These are phyloP conservation scores for Penaeus monodon DNA, from an alignment of 2,888 invertebrate genomes.

Conservation along the genomic window DNA sequence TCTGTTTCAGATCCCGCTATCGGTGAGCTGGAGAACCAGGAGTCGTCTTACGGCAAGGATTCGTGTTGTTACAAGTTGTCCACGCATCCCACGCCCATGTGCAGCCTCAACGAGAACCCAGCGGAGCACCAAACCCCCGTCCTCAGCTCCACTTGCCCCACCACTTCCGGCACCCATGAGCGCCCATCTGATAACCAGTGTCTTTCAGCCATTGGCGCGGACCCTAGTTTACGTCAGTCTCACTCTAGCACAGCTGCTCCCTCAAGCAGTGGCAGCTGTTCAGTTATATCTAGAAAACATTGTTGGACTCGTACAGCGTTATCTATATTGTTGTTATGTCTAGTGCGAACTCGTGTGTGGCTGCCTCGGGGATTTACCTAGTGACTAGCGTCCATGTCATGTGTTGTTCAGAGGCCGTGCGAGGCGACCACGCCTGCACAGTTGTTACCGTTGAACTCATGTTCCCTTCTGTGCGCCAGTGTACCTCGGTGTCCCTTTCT, in stretches of 20 bases:
- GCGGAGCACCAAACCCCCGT: conserved; percentile 12
- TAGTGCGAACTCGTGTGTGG: conserved; percentile 52
- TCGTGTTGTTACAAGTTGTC: conserved; percentile 45
- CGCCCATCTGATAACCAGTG: conserved; percentile 30
- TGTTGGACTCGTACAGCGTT: conserved; percentile 59
- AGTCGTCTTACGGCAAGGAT: conserved; percentile 42
- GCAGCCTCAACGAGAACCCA: conserved; percentile 9
- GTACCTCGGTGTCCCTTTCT: conserved; percentile 7
- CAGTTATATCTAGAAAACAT: conserved; percentile 55
- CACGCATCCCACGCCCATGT: conserved; percentile 15
- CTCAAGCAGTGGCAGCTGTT: conserved; percentile 45
- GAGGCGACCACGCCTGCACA: conserved; percentile 2
- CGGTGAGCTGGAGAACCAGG: conserved; percentile 43
- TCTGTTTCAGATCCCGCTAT: conserved; percentile 43
- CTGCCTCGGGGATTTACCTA: conserved; percentile 58
- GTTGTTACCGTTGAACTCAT: conserved; percentile 39
- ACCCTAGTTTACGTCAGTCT: conserved; percentile 41
- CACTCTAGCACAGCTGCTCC: conserved; percentile 35
- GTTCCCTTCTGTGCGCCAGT: not conserved
- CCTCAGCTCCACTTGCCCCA: conserved; percentile 29
- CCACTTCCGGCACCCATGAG: conserved; percentile 7
- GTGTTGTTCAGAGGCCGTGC: conserved; percentile 40
- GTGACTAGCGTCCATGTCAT: conserved; percentile 51
- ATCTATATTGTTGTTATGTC: conserved; percentile 58
- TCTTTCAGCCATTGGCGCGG: conserved; percentile 51